These are phyloP conservation scores for Fregata magnificens DNA, from an alignment of 2,113 vertebrate genomes.

Conservation along the genomic window DNA sequence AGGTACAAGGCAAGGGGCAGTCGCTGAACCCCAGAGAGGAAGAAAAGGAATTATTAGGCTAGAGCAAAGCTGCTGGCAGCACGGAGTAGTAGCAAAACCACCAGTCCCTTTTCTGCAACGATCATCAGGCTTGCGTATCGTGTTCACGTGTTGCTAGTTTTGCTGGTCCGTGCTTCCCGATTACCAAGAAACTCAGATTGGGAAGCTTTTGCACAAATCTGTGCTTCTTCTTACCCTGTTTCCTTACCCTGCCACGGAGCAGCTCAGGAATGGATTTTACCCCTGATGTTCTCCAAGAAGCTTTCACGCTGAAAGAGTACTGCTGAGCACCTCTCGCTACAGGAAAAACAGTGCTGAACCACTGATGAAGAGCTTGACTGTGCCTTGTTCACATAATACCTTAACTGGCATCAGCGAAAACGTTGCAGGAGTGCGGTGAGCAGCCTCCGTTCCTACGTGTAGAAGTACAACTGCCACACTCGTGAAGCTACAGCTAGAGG, in stretches of 20 bases:
- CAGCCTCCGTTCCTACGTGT: not conserved
- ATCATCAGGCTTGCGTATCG: not conserved
- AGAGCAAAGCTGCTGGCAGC: not conserved
- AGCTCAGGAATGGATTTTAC: not conserved
- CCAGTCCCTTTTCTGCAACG: not conserved
- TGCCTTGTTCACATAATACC: not conserved
- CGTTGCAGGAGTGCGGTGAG: not conserved
- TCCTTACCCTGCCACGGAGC: not conserved
- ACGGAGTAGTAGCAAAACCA: not conserved
- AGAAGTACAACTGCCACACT: conserved; percentile 8
- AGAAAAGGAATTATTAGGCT: not conserved
- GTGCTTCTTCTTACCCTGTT: not conserved
- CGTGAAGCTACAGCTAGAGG: not conserved
- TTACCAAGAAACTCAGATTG: not conserved
- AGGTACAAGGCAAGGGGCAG: not conserved
- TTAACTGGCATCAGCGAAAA: not conserved
- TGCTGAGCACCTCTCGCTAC: not conserved
- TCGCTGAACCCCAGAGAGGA: not conserved
- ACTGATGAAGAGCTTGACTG: not conserved
- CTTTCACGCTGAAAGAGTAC: not conserved
- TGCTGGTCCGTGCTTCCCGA: not conserved
- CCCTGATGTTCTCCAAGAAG: not conserved
- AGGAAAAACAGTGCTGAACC: not conserved
- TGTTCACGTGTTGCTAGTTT: not conserved
- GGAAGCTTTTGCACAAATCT: not conserved